These are phyloP conservation scores for Drosophila subsilvestris DNA, from an alignment of 2,888 invertebrate species.

Conservation along the genomic window DNA sequence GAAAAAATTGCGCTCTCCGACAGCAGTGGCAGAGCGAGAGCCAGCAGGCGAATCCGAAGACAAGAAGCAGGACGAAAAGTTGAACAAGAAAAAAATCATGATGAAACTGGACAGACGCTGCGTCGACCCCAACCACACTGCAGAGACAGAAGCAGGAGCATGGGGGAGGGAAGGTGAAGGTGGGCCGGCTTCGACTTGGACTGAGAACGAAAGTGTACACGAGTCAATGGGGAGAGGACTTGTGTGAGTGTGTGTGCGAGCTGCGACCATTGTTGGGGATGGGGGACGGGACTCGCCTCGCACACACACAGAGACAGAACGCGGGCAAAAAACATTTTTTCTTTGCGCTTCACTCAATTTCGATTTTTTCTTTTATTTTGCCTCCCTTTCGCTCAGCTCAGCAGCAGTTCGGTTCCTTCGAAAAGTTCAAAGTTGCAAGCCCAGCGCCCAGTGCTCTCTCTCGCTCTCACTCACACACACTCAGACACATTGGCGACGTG, in stretches of 20 bases:
- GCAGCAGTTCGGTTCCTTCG: conserved; percentile 67
- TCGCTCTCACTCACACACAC: conserved; percentile 34
- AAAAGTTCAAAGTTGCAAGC: conserved; percentile 80
- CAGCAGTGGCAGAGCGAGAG: conserved; percentile 47
- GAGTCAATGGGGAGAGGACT: conserved; percentile 28
- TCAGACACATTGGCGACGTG: conserved; percentile 73
- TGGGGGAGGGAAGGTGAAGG: conserved; percentile 6
- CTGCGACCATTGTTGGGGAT: conserved; percentile 68
- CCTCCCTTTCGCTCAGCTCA: conserved; percentile 67
- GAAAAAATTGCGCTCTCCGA: conserved; percentile 70
- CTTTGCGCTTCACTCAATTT: conserved; percentile 78
- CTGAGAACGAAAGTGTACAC: conserved; percentile 78
- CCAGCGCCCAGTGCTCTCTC: conserved; percentile 66
- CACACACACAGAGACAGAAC: conserved; percentile 31
- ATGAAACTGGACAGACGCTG: conserved; percentile 75
- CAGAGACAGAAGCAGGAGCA: conserved; percentile 4
- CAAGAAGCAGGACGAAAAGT: conserved; percentile 79
- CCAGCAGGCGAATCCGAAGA: conserved; percentile 75
- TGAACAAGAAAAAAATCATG: conserved; percentile 66
- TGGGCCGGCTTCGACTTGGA: conserved; percentile 44
- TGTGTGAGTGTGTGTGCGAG: conserved; percentile 45
- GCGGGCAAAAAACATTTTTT: conserved; percentile 63
- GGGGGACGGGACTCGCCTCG: conserved; percentile 57
- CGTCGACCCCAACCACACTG: conserved; percentile 55
- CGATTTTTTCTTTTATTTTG: conserved; percentile 66